Base-by-base conservation (phyloP, 1,140 invertebrate genomes). In the Wiebesia pumilae region DNA sequence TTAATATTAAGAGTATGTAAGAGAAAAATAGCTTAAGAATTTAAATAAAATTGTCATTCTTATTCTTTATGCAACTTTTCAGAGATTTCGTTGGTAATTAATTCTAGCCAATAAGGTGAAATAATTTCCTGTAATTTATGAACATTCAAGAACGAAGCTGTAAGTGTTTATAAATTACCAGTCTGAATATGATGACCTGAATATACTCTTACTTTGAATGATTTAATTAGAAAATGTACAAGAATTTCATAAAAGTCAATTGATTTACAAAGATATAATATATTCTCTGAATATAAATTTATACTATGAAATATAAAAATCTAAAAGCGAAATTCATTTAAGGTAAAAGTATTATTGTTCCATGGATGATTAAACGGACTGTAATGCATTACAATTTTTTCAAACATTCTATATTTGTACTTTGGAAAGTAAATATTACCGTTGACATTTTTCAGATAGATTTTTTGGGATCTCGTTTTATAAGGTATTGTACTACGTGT, bases 381-480 rank as follows among this genome's bases (percentile, higher is more conserved):
- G 67, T 2, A 82, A 71, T 51, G 33, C 12, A 54, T 80, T 4
- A 65, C 0, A 80, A 38, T 62, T 40, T 83, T 51, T 27, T 67
- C 38, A 21, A 84, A 0, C 0, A 69, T 35, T 51, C 3, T 83
- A 73, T 43, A 35, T 78, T 51, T 85, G 54, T 78, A 54, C 54
- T 80, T 40, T 71, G 6, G 14, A 73, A 73, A 69, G n/a, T 78
- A 71, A 81, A 86, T 75, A 51, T 86, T 40, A n/a, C 38, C 69
- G 67, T 86, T 86, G n/a, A 75, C 27, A 38, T 81, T 85, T 80
- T 73, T 54, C 35, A 78, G 19, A n/a, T 58, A 58, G 6, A 85
- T 58, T 62, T 81, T 58, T 75, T 80, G 12, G 33, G 33, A n/a
- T 47, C 62, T 85, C 19, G 78, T 85, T 85, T 80, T 81, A 58